Conservation (phyloP, 2,888 invertebrate species). For the Caenorhabditis sinica region DNA sequence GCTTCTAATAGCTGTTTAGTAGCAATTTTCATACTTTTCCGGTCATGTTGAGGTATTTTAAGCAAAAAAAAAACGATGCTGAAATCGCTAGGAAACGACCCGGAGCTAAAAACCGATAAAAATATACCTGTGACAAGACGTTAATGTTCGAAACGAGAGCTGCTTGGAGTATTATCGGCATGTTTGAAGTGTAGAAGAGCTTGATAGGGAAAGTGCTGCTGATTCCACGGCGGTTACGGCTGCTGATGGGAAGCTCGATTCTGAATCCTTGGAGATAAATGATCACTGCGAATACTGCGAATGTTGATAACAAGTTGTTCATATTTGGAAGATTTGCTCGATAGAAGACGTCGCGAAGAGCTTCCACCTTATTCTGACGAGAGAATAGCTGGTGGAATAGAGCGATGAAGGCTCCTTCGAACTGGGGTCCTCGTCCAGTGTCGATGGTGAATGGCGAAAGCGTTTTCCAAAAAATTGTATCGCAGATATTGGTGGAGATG, state of each 20-base stretch:
- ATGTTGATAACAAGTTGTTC: conserved; percentile 98
- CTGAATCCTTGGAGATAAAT: conserved; percentile 99
- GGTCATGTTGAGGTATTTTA: too few relatives aligned
- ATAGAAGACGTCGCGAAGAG: conserved; percentile 99
- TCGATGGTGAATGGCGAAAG: conserved; percentile 74
- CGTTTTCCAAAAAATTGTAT: conserved; percentile 99
- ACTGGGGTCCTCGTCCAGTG: conserved; percentile 87
- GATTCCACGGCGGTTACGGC: conserved; percentile 98
- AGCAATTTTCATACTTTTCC: too few relatives aligned
- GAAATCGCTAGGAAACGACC: too few relatives aligned
- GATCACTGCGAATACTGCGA: conserved; percentile 98
- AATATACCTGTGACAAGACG: too few relatives aligned
- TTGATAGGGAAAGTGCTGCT: conserved; percentile 99
- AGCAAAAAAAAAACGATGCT: too few relatives aligned
- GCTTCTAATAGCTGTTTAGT: too few relatives aligned
- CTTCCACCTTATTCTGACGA: conserved; percentile 97
- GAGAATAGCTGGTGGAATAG: conserved; percentile 98
- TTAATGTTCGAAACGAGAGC: conserved; percentile 99
- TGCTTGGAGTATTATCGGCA: conserved; percentile 98
- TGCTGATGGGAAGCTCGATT: conserved; percentile 99
- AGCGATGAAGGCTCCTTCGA: too few relatives aligned
- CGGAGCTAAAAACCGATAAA: too few relatives aligned
- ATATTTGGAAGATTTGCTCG: conserved; percentile 98
- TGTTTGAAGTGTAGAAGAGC: conserved; percentile 99
- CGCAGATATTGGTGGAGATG: conserved; percentile 99